phyloP scores from a whole-genome alignment of 2,113 vertebrate species.

The Periophthalmodon schlosseri region DNA sequence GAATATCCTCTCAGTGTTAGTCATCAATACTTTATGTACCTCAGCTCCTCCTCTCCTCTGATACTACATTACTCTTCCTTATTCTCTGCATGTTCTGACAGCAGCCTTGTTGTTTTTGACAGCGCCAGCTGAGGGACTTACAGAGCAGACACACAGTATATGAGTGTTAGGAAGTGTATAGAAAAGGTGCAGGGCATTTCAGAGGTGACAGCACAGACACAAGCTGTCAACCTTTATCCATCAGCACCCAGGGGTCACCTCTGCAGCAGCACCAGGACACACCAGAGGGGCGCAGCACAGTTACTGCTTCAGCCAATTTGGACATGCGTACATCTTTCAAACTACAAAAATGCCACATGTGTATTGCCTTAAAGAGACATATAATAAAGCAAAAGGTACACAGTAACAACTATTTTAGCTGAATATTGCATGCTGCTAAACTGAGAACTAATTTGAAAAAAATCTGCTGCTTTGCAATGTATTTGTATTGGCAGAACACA shows the following conservation, averaged over 20 bases:
- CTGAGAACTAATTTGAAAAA: neutral
- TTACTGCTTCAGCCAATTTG: neutral
- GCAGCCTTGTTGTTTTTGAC: neutral
- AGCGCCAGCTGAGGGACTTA: neutral
- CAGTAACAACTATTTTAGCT: neutral
- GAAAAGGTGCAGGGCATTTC: neutral
- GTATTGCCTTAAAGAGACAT: neutral
- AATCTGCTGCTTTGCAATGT: neutral
- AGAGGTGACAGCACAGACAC: slow-evolving; percentile 23
- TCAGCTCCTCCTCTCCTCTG: neutral
- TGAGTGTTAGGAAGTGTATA: neutral
- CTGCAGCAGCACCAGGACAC: slow-evolving; percentile 5
- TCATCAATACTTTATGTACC: neutral
- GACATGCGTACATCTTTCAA: neutral
- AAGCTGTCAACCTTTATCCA: slow-evolving; percentile 39
- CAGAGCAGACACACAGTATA: neutral
- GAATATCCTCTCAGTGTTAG: slow-evolving; percentile 23
- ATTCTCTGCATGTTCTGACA: neutral
- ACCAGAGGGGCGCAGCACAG: slow-evolving; percentile 22
- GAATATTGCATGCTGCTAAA: neutral
- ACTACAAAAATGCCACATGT: neutral
- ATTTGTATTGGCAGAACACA: neutral
- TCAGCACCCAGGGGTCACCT: slow-evolving; percentile 30
- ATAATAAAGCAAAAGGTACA: neutral
- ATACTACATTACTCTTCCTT: neutral